Conservation (phyloP, 2,797 vertebrate species). For the Lepilemur ruficaudatus region DNA sequence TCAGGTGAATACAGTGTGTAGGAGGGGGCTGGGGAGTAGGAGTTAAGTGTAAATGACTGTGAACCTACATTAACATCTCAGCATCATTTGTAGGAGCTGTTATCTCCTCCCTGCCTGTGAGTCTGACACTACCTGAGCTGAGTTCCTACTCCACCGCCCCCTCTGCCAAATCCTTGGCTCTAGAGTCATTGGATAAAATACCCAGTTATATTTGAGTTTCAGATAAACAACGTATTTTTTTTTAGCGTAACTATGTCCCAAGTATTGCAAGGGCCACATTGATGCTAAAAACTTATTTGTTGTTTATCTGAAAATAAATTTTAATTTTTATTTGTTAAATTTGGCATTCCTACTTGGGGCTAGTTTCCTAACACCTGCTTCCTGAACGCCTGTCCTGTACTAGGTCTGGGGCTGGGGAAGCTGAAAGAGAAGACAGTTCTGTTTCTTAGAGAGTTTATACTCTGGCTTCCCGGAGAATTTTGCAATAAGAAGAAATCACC, state of each 20-base stretch:
- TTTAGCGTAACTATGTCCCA: neutral
- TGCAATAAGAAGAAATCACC: neutral
- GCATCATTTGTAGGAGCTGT: neutral
- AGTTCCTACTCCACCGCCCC: neutral
- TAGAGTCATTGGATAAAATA: neutral
- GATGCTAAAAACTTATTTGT: neutral
- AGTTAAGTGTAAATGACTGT: neutral
- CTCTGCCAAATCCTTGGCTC: neutral
- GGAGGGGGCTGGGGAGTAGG: neutral
- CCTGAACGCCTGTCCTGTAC: neutral
- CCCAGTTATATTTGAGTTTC: neutral
- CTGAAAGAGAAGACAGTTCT: neutral
- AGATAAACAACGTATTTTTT: neutral
- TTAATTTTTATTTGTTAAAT: slow-evolving; percentile 4
- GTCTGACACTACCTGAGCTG: neutral
- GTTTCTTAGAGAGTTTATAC: neutral
- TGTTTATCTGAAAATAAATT: neutral
- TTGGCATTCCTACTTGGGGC: neutral
- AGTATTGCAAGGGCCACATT: neutral
- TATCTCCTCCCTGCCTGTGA: neutral
- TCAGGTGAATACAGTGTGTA: neutral
- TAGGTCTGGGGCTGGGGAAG: neutral
- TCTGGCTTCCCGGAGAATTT: neutral
- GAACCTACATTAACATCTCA: neutral
- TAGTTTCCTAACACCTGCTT: neutral